These are phyloP conservation scores for Callipepla californica DNA, from an alignment of 2,113 vertebrate genomes.

Conservation along the genomic window DNA sequence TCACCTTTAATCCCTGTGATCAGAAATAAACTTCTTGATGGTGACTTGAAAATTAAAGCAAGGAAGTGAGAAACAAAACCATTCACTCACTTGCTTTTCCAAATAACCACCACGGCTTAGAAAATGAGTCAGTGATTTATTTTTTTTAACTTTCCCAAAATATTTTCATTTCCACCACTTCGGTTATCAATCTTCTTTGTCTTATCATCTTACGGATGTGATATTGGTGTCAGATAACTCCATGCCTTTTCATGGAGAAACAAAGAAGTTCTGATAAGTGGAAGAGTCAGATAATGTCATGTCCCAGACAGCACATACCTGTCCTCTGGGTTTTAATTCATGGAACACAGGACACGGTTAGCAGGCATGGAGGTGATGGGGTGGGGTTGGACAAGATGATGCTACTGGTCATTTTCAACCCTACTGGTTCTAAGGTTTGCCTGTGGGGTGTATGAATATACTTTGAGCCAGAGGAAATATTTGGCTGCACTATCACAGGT, in stretches of 20 bases:
- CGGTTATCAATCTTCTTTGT: neutral
- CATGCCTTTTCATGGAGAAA: neutral
- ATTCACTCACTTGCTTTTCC: neutral
- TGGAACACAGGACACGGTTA: too few species aligned
- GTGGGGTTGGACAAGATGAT: too few species aligned
- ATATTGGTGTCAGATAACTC: neutral
- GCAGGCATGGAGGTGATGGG: too few species aligned
- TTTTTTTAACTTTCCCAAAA: neutral
- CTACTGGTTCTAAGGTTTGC: neutral
- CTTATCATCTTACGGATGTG: neutral
- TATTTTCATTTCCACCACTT: neutral
- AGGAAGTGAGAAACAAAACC: neutral
- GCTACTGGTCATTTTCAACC: too few species aligned
- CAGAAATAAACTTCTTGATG: neutral
- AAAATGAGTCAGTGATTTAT: neutral
- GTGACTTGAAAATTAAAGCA: neutral
- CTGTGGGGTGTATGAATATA: neutral
- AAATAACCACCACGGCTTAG: neutral
- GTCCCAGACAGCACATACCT: neutral
- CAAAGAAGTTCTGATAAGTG: neutral
- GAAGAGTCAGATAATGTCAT: neutral
- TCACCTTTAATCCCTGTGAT: constrained; percentile 27
- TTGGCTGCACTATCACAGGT: neutral
- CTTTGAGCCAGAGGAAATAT: neutral
- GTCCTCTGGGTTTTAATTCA: neutral